Base-by-base conservation (phyloP, 2,888 invertebrate genomes). In the Callinectes sapidus region DNA sequence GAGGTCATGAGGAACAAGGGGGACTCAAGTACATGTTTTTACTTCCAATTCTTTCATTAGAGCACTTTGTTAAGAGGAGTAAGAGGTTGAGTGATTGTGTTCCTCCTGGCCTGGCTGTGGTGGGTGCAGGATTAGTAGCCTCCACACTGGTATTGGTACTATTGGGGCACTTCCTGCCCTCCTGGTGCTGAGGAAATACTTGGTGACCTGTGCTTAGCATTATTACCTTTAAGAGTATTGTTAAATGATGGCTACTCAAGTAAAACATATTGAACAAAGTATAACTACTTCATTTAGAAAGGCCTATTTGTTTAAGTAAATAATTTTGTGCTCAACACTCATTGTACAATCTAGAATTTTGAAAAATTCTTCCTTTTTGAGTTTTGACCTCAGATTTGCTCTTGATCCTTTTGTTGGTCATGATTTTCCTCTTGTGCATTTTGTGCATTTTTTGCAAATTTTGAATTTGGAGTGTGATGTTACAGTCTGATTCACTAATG, bases 151-250 rank as follows among this genome's bases (percentile, higher is more conserved):
- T 18, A 35, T 35, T 81, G 81, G 81, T 35, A 18, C 81, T 81
- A 14, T n/a, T 35, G 81, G 23, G 81, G 35, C 81, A 35, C 81
- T 23, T 61, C 61, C 18, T 23, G 3, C 23, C 61, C 61, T 61
- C 61, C 81, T 81, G 81, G 81, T 81, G 81, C 81, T 81, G 81
- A 81, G 81, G 81, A 81, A 14, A 35, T n/a, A 81, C 35, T 35
- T 81, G 81, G 32, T 32, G 81, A 81, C 35, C 16, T 35, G 35
- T 81, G 81, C 32, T 5, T 16, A 81, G 35, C 8, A 81, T n/a
- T 81, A 81, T 81, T 35, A 81, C 81, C 81, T 2, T 6, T 81
- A 35, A 81, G 81, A 81, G 35, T 81, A 81, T 81, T 35, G 81
- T 16, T 81, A 35, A 81, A 5, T 81, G 81, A 81, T 81, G 35